Evolutionary conservation across 2,888 invertebrate genomes (phyloP).

Genomic region (Notodonta dromedarius): DNA sequence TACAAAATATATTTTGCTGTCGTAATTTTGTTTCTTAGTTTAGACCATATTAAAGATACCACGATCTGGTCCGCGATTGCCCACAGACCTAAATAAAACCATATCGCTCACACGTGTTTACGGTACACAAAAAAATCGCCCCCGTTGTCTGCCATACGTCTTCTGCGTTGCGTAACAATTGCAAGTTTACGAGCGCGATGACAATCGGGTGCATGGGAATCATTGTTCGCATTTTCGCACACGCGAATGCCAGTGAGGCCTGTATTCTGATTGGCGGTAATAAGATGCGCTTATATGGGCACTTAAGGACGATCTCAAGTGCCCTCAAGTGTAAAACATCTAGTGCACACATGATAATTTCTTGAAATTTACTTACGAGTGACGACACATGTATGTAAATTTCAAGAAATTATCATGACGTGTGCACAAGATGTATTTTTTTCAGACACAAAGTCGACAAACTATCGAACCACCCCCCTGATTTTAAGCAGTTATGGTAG

Average conservation of each 20-base stretch:
- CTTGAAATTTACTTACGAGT: too few species aligned
- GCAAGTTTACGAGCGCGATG: slow-evolving; percentile 73
- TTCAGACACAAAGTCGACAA: too few species aligned
- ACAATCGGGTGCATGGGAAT: slow-evolving; percentile 76
- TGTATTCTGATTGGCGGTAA: slow-evolving; percentile 62
- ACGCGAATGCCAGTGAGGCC: slow-evolving; percentile 66
- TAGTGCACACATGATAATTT: too few species aligned
- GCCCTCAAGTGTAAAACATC: too few species aligned
- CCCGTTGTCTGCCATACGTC: slow-evolving; percentile 74
- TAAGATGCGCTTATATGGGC: slow-evolving; percentile 45
- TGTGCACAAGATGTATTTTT: too few species aligned
- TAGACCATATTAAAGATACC: neutral
- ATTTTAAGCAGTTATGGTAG: too few species aligned
- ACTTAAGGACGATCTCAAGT: too few species aligned
- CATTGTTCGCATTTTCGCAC: slow-evolving; percentile 73
- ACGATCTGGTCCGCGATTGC: slow-evolving; percentile 38
- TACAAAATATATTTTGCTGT: too few species aligned
- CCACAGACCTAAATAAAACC: slow-evolving; percentile 62
- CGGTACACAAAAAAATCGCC: slow-evolving; percentile 68
- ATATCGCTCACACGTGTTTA: slow-evolving; percentile 74
- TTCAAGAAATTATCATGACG: too few species aligned
- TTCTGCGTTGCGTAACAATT: slow-evolving; percentile 71
- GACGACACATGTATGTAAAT: too few species aligned
- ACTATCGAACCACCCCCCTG: too few species aligned
- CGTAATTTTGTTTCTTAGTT: too few species aligned